phyloP scores from a whole-genome alignment of 2,888 invertebrate species.

The Esperia sulphurella region DNA sequence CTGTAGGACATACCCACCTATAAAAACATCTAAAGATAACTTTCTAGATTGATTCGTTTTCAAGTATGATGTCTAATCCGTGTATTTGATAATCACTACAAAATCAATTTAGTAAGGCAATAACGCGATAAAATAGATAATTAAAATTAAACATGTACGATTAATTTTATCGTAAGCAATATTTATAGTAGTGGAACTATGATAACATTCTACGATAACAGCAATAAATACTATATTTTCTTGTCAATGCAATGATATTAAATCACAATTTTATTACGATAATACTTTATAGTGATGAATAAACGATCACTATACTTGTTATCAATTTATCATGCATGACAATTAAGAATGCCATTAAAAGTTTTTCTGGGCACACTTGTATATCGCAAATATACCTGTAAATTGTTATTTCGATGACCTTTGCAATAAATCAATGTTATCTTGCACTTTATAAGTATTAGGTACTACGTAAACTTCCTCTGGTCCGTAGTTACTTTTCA shows the following conservation, averaged over 20 bases:
- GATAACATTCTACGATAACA: conserved; percentile 1
- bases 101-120: not conserved
- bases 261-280: not conserved
- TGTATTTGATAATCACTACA: not conserved
- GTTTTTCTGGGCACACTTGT: not conserved
- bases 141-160: not conserved
- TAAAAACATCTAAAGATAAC: too few relatives aligned
- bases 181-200: not conserved
- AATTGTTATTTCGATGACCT: too few relatives aligned
- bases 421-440: too few relatives aligned
- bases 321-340: not conserved
- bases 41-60: too few relatives aligned
- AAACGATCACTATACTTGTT: conserved; percentile 1
- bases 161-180: conserved; percentile 2
- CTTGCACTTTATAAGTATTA: too few relatives aligned
- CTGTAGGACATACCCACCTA: too few relatives aligned
- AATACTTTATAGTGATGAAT: not conserved
- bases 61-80: not conserved
- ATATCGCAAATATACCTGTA: too few relatives aligned
- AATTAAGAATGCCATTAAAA: not conserved
- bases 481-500: too few relatives aligned
- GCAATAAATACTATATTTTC: conserved; percentile 2
- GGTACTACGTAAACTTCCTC: too few relatives aligned
- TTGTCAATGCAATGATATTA: not conserved
- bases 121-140: not conserved